Evolutionary conservation across 2,113 vertebrate genomes (phyloP).

Genomic region (Colossoma macropomum): DNA sequence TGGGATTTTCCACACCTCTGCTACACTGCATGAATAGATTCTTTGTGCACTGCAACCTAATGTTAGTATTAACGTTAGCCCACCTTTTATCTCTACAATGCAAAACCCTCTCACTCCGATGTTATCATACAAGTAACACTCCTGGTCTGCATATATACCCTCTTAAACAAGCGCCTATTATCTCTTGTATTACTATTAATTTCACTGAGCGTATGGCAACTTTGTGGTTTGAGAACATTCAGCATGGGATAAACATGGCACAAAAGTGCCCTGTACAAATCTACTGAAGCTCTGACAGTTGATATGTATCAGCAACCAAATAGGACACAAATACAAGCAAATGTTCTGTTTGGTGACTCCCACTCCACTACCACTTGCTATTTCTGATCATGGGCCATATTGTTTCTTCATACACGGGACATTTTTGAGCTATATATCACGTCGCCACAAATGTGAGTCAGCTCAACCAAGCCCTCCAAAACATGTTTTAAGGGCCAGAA

Average conservation of each 20-base stretch:
- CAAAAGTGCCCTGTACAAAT: not conserved
- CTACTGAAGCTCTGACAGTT: not conserved
- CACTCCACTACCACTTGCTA: not conserved
- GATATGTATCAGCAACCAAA: not conserved
- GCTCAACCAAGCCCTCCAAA: constrained; percentile 19
- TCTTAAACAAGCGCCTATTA: constrained; percentile 20
- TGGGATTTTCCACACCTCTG: constrained; percentile 56
- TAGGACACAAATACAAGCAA: constrained; percentile 24
- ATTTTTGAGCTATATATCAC: constrained; percentile 51
- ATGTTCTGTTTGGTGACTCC: not conserved
- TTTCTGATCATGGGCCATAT: constrained; percentile 27
- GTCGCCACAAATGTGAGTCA: constrained; percentile 57
- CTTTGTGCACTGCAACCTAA: constrained; percentile 42
- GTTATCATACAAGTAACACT: constrained; percentile 39
- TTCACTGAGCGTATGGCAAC: not conserved
- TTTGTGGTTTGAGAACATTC: not conserved
- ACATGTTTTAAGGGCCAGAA: constrained; percentile 24
- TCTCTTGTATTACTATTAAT: not conserved
- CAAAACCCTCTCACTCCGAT: constrained; percentile 52
- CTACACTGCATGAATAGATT: constrained; percentile 51
- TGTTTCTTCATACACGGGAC: constrained; percentile 38
- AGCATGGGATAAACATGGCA: not conserved
- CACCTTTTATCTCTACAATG: constrained; percentile 54
- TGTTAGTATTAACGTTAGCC: constrained; percentile 6
- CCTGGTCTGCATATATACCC: not conserved